phyloP scores from a whole-genome alignment of 2,797 vertebrate species.

The Oreonectes daqikongensis region DNA sequence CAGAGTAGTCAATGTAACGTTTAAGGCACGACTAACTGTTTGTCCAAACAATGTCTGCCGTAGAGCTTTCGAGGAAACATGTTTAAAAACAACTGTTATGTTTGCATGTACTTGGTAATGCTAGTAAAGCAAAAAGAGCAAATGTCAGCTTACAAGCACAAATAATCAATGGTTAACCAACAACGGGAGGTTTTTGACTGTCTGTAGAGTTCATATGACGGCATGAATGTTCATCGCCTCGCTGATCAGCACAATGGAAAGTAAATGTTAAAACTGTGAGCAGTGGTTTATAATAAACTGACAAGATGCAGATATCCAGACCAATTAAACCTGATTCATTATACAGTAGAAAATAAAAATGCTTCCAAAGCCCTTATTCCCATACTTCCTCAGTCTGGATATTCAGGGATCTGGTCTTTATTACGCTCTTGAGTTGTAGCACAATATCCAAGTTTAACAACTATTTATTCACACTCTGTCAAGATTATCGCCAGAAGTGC shows the following conservation, averaged over 20 bases:
- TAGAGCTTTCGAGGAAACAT: too few relatives aligned
- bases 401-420: constrained; percentile 23
- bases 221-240: neutral
- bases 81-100: neutral
- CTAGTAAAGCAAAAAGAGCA: neutral
- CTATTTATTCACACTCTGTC: constrained; percentile 41
- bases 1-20: neutral
- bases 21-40: neutral
- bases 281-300: constrained; percentile 3
- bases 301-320: neutral
- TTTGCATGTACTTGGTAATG: neutral
- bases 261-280: neutral
- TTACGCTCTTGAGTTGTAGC: constrained; percentile 16
- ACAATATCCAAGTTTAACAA: constrained; percentile 40
- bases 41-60: neutral
- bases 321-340: constrained; percentile 31
- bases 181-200: neutral
- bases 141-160: neutral
- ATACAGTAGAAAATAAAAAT: constrained; percentile 6
- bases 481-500: constrained; percentile 30
- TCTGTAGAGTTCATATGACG: neutral
- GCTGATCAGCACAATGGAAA: constrained; percentile 8
- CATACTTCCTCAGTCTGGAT: neutral
- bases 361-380: neutral
- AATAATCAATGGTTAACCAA: neutral